Base-by-base conservation (phyloP, 2,113 vertebrate genomes). In the Lucifuga dentata region DNA sequence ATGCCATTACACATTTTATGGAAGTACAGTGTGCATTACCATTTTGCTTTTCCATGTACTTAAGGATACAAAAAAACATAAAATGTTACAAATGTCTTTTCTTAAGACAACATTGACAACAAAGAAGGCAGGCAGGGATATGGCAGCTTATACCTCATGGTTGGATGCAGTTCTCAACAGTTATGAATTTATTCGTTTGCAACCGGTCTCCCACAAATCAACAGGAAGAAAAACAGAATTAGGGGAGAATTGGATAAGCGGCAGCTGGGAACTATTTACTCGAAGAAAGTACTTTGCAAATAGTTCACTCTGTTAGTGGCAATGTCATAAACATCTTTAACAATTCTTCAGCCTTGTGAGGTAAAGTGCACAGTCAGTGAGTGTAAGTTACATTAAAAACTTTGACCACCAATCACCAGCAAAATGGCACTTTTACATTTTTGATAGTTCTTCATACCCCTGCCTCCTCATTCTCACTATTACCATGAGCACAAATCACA, bases 11-110 rank as follows among this genome's bases (percentile, higher is more conserved):
- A 90, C 84, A 77, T n/a, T 85, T 49, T 68, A 85, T 80, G 81
- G 59, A 83, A 84, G 87, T 81, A 91, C 84, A 91, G 81, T 86
- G 78, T 86, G 67, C 78, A 83, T 88, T 86, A 87, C 78, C 81
- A 84, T 87, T 71, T 73, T 76, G 51, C 66, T 75, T 70, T 38
- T 36, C 43, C 57, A 85, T 80, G 53, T 83, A 81, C 24, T 86
- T 68, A 85, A 82, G 82, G 71, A 88, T 90, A 89, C 87, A 91
- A 91, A 90, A 86, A 83, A 90, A 89, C 66, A 78, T 82, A 88
- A 90, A 83, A 90, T 84, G 81, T 91, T 93, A 90, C 88, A 93
- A 90, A 92, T 90, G 90, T 91, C 80, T 86, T 82, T 84, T 88
- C 84, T 90, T 80, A 86, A 82, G 80, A 92, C 90, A 84, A 71